A percentile compares a stretch with the other conserved stretches of the same genome.
Conservation (phyloP, 2,888 invertebrate species). For the Cryptophagus acutangulus region DNA sequence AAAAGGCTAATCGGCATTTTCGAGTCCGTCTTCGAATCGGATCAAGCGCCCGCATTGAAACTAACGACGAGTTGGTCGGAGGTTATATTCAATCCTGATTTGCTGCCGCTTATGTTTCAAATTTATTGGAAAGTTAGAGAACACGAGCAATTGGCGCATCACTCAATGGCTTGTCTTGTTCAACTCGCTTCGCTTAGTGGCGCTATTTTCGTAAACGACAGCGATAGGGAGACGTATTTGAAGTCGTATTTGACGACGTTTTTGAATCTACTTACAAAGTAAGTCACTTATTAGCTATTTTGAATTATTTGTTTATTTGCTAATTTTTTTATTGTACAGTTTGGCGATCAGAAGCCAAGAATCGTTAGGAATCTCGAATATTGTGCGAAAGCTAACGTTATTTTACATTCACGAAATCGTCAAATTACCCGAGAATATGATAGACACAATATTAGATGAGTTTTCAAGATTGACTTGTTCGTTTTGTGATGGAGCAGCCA, state of each 20-base stretch:
- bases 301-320: conserved; percentile 1
- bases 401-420: conserved; percentile 54
- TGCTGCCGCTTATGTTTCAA: conserved; percentile 75
- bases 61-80: conserved; percentile 68
- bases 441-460: conserved; percentile 56
- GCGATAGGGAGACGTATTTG: conserved; percentile 54
- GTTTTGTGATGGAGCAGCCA: conserved; percentile 60
- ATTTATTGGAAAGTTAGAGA: conserved; percentile 77
- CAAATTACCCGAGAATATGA: conserved; percentile 49
- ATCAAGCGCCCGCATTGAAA: conserved; percentile 57
- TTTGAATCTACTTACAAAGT: conserved; percentile 57
- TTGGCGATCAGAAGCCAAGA: conserved; percentile 61
- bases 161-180: conserved; percentile 75
- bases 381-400: conserved; percentile 59
- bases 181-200: conserved; percentile 72
- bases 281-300: conserved; percentile 23
- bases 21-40: conserved; percentile 63
- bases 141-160: conserved; percentile 68
- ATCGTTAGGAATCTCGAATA: conserved; percentile 62
- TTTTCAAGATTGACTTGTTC: conserved; percentile 59
- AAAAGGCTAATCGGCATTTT: conserved; percentile 68
- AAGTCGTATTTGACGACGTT: conserved; percentile 57
- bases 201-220: conserved; percentile 47
- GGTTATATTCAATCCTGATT: conserved; percentile 67
- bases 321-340: conserved; percentile 41